Percentiles rank a stretch among this genome's conserved stretches.
Evolutionary conservation across 2,888 invertebrate species (phyloP).

Genomic region (Pachliopta kotzebuea): DNA sequence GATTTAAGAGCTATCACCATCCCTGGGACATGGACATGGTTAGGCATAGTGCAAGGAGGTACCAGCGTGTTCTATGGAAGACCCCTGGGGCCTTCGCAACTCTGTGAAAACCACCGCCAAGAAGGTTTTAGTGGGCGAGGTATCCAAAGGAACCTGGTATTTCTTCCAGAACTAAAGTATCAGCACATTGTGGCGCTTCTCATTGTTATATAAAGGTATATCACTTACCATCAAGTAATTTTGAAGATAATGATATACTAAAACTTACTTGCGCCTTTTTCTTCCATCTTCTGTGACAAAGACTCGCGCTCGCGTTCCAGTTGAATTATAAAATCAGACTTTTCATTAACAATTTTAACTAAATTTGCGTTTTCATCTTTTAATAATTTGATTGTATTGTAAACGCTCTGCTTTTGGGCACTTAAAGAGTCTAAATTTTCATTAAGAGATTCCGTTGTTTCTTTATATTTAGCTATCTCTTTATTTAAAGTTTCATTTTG

Average conservation of each 20-base stretch:
- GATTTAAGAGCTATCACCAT: no score
- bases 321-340: slow-evolving; percentile 37
- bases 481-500: slow-evolving; percentile 19
- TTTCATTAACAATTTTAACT: slow-evolving; percentile 37
- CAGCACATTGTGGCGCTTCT: no score
- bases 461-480: slow-evolving; percentile 11
- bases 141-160: no score
- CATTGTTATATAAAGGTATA: no score
- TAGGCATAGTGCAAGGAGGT: no score
- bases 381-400: slow-evolving; percentile 3
- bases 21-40: no score
- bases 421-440: slow-evolving; percentile 4
- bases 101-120: no score
- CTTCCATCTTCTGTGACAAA: slow-evolving; percentile 36
- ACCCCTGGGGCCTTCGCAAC: no score
- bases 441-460: neutral
- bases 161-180: no score
- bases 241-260: neutral
- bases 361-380: slow-evolving; percentile 40
- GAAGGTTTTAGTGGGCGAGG: no score
- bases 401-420: slow-evolving; percentile 5
- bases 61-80: no score
- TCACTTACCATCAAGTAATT: neutral
- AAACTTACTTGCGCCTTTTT: slow-evolving; percentile 42
- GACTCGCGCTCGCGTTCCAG: slow-evolving; percentile 39